These are phyloP conservation scores for Aphyosemion australe DNA, from an alignment of 2,113 vertebrate species.

Conservation along the genomic window DNA sequence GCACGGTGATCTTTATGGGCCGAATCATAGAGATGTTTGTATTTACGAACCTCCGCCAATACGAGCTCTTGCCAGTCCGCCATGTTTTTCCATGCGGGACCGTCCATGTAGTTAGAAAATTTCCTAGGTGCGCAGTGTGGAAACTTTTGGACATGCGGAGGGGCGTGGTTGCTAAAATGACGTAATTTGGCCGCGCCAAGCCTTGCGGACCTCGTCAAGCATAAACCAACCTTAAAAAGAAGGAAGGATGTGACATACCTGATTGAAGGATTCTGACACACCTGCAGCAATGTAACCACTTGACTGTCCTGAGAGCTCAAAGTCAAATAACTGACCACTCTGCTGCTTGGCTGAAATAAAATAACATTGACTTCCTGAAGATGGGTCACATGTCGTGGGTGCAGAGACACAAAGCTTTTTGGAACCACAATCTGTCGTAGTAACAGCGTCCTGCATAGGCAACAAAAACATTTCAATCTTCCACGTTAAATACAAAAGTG, in stretches of 20 bases:
- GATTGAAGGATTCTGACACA: neutral
- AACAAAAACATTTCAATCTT: neutral
- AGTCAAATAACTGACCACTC: neutral
- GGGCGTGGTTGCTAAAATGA: too few relatives aligned
- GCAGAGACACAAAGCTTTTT: neutral
- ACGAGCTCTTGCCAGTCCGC: too few relatives aligned
- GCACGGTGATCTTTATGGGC: too few relatives aligned
- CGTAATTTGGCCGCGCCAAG: too few relatives aligned
- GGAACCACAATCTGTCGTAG: neutral
- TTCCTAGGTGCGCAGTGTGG: too few relatives aligned
- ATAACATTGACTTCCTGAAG: neutral
- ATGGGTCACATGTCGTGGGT: neutral
- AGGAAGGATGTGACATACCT: neutral
- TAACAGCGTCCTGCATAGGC: neutral
- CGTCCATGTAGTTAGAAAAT: too few relatives aligned
- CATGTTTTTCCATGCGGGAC: too few relatives aligned
- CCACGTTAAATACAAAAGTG: neutral
- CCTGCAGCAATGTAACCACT: neutral
- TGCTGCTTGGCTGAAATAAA: neutral
- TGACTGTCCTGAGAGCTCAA: conserved; percentile 7
- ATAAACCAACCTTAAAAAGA: too few relatives aligned
- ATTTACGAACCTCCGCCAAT: too few relatives aligned
- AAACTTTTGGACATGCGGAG: too few relatives aligned
- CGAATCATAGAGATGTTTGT: too few relatives aligned
- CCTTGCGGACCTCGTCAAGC: too few relatives aligned